Evolutionary conservation across 1,140 invertebrate genomes (phyloP).

Genomic region (Riptortus pedestris): DNA sequence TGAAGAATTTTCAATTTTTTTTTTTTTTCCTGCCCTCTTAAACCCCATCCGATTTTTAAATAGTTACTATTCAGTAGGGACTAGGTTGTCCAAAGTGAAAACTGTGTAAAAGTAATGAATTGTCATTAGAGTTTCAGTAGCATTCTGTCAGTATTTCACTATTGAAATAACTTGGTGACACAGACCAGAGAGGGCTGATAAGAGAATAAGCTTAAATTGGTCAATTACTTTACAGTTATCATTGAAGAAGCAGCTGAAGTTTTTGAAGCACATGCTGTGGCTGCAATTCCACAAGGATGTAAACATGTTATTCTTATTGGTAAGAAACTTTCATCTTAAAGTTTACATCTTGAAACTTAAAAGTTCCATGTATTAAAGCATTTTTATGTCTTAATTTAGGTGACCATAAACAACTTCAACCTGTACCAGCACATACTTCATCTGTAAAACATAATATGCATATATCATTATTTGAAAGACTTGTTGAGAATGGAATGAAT

Average conservation of each 20-base stretch:
- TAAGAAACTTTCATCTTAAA: slow-evolving; percentile 32
- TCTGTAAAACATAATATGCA: slow-evolving; percentile 47
- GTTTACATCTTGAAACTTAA: background rate
- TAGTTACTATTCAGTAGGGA: no score
- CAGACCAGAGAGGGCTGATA: no score
- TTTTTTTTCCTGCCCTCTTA: no score
- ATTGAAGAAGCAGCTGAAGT: slow-evolving; percentile 82
- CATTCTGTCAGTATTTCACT: no score
- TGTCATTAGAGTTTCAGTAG: no score
- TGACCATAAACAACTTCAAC: slow-evolving; percentile 66
- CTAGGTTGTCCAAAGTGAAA: no score
- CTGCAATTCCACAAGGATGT: slow-evolving; percentile 55
- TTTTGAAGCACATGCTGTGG: slow-evolving; percentile 62
- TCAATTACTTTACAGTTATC: slow-evolving; percentile 47
- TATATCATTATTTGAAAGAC: slow-evolving; percentile 46
- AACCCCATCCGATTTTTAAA: no score
- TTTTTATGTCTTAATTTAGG: slow-evolving; percentile 38
- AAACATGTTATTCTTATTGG: slow-evolving; percentile 76
- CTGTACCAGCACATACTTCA: slow-evolving; percentile 47
- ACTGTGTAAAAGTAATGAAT: no score
- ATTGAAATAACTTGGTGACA: no score
- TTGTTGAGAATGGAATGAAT: slow-evolving; percentile 46
- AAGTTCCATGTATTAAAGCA: background rate
- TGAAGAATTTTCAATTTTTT: no score
- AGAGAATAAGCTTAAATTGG: no score